Base-by-base conservation (phyloP, 1,140 invertebrate genomes). In the Mya arenaria region DNA sequence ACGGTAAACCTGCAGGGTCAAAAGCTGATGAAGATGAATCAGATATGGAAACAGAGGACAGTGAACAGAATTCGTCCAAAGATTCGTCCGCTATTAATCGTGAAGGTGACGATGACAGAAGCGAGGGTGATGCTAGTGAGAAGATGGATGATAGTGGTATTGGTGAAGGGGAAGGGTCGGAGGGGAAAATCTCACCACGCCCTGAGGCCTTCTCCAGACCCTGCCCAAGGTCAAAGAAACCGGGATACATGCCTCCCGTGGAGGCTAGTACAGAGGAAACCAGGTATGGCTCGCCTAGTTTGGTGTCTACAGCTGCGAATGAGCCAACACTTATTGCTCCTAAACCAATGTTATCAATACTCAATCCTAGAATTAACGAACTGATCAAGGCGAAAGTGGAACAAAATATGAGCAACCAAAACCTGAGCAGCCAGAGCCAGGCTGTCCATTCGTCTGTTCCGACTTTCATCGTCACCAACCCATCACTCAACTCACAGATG, bases 331-430 rank as follows among this genome's bases (percentile, higher is more conserved):
- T 41, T 1, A 65, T 39, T 48, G 34, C 72, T 30, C 39, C 73
- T n/a, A 75, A 75, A 60, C 73, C 73, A 48, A 62, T 75, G 73
- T 30, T 75, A 3, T 75, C 73, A 48, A 37, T 80, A n/a, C 66
- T 80, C n/a, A 69, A 69, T 34, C 77, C 77, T 17, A 36, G 39
- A 44, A 69, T 80, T n/a, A 80, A 71, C 36, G 77, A 80, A 62
- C 63, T 80, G 8, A 80, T 80, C 63, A 80, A 80, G 71, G 77
- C 77, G 4, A 80, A 80, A 58, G 77, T 80, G 23, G 77, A 80
- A 62, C 65, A 71, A 13, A 69, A 69, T 37, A n/a, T 68, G 56
- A 58, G 10, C 25, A 44, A 60, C 34, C 72, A 74, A 30, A 39
- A 39, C 37, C 73, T 23, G 63, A 44, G 39, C 71, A 23, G n/a